phyloP scores from a whole-genome alignment of 2,797 vertebrate genomes.

The Echeneis naucrates region DNA sequence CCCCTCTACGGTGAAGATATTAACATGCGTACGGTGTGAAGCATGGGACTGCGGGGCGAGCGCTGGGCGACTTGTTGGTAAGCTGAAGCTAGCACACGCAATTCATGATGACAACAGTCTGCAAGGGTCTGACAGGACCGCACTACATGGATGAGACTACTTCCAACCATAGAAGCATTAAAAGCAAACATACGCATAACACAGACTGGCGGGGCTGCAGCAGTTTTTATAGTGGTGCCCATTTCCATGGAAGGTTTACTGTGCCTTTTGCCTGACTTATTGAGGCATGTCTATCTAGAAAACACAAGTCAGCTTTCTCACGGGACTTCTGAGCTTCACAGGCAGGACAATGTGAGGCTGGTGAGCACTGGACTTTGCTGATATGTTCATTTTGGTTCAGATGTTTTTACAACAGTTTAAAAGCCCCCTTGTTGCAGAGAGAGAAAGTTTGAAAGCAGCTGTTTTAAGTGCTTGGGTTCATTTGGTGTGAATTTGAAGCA shows the following conservation, averaged over 20 bases:
- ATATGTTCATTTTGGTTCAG: conserved; percentile 80
- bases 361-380: conserved; percentile 67
- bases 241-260: conserved; percentile 73
- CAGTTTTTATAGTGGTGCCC: conserved; percentile 78
- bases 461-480: conserved; percentile 59
- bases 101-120: conserved; percentile 34
- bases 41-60: conserved; percentile 39
- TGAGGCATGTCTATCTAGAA: conserved; percentile 78
- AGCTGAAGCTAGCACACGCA: conserved; percentile 27
- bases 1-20: conserved; percentile 53
- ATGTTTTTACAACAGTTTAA: conserved; percentile 71
- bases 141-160: conserved; percentile 34
- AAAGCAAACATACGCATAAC: conserved; percentile 68
- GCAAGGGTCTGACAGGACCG: conserved; percentile 38
- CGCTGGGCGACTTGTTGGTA: not conserved
- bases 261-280: conserved; percentile 81
- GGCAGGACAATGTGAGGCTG: conserved; percentile 71
- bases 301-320: conserved; percentile 80
- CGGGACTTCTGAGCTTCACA: conserved; percentile 65
- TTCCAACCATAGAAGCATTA: conserved; percentile 50
- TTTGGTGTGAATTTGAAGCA: conserved; percentile 58
- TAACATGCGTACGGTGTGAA: conserved; percentile 75
- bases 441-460: conserved; percentile 86
- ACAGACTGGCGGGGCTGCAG: conserved; percentile 66
- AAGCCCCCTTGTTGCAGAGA: conserved; percentile 62